Evolutionary conservation across 2,797 vertebrate species (phyloP), one percentile per base, ranked within the genome.

Genomic region (Emydoidea blandingii): DNA sequence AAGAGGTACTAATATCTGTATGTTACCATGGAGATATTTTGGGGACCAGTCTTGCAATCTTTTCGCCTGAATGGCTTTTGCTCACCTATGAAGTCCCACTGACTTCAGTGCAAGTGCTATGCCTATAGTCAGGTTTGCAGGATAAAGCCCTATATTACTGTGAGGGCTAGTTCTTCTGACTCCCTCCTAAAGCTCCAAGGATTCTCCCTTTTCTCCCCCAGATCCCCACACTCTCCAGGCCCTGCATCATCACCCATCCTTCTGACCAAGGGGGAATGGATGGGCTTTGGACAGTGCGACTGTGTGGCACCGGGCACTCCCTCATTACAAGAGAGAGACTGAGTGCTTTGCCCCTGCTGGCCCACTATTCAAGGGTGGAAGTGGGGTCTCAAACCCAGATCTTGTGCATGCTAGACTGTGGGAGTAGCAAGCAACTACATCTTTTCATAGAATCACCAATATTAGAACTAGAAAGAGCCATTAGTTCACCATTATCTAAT

Each of bases 41-140:
- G 80, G 93, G 95, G 94, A 97, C 89, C 94, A 90, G 4, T n/a
- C 12, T 49, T 49, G 34, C 49, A 4, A 2, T 27, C 80, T 88
- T 90, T 31, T 50, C n/a, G 0, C 34, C 25, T 83, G 47, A 87
- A 83, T 47, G 62, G 41, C 34, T n/a, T 31, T 89, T 95, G 41
- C 83, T 85, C 44, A 47, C 82, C 31, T 0, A 0, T 54, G 54
- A 44, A 83, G 21, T 29, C 53, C 79, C 31, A 27, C 12, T 52
- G 25, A 41, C 19, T 52, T 91, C 29, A 84, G 29, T 34, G 83
- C 57, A n/a, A 34, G 53, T 87, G 2, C 12, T 86, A 8, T n/a
- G 81, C 59, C 16, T 41, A 83, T 68, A 83, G 56, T 37, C 65
- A 81, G 0, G 1, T 78, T 57, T 56, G 83, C 78, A 80, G 85